phyloP scores from a whole-genome alignment of 2,113 vertebrate species.

The Onychostoma macrolepis region DNA sequence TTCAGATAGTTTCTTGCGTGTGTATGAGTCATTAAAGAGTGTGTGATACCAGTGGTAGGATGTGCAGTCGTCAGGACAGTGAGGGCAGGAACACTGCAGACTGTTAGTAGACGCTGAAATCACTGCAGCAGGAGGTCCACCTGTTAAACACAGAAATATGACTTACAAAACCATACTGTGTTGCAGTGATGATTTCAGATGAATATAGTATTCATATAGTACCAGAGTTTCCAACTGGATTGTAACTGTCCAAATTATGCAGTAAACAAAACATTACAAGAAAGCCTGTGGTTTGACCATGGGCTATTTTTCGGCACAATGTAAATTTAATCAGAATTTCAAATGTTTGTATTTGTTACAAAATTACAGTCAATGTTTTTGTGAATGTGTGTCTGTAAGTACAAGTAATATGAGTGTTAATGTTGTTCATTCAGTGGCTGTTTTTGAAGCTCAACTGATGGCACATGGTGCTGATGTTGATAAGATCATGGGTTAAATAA shows the following conservation, averaged over 20 bases:
- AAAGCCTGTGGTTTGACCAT: not conserved
- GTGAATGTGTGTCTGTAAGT: not conserved
- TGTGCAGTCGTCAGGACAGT: fast-evolving
- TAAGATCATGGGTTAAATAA: not conserved
- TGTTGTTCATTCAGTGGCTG: not conserved
- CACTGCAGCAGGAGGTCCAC: not conserved
- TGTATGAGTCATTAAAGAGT: not conserved
- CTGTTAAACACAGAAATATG: not conserved
- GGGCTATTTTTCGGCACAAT: not conserved
- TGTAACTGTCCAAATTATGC: too few species aligned
- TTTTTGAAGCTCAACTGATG: not conserved
- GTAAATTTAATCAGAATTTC: not conserved
- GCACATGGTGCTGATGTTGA: not conserved
- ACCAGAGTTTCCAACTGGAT: too few species aligned
- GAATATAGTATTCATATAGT: not conserved
- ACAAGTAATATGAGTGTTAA: not conserved
- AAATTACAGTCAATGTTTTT: not conserved
- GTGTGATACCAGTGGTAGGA: slow-evolving; percentile 9
- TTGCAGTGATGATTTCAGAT: not conserved
- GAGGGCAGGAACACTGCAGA: fast-evolving
- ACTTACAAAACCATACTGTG: not conserved
- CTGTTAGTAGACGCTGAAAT: fast-evolving
- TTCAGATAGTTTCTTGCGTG: fast-evolving
- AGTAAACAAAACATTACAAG: too few species aligned
- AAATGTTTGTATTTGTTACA: not conserved